phyloP scores from a whole-genome alignment of 2,113 vertebrate species.

The Rostratula benghalensis region DNA sequence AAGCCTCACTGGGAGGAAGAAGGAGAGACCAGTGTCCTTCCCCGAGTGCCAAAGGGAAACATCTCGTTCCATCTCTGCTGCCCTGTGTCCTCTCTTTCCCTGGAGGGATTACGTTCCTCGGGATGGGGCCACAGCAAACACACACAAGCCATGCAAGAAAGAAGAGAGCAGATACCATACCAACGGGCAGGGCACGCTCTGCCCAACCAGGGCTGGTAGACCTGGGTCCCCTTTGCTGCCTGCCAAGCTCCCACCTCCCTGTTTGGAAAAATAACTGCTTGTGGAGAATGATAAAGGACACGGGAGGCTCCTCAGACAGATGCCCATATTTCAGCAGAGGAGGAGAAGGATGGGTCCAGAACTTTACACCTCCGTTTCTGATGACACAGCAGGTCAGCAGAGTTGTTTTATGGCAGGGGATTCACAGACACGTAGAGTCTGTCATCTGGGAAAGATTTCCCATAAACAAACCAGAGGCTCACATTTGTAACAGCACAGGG shows the following conservation, averaged over 20 bases:
- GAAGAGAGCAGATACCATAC: constrained; percentile 75
- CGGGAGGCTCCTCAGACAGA: background rate
- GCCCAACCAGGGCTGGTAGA: constrained; percentile 66
- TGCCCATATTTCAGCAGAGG: background rate
- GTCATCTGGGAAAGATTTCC: constrained; percentile 18
- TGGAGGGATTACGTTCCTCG: background rate
- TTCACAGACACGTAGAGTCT: background rate
- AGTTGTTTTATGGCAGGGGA: background rate
- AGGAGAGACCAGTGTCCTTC: background rate
- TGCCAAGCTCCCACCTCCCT: constrained; percentile 60
- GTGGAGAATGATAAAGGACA: constrained; percentile 17
- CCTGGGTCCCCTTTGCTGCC: constrained; percentile 67
- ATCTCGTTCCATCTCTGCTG: background rate
- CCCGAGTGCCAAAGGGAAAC: background rate
- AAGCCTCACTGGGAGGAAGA: background rate
- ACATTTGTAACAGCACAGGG: background rate
- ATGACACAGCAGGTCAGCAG: background rate
- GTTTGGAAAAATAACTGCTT: constrained; percentile 74
- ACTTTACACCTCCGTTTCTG: background rate
- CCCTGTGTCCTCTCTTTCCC: background rate
- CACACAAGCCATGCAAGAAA: constrained; percentile 27
- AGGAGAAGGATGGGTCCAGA: background rate
- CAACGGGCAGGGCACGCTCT: constrained; percentile 78
- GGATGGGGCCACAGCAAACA: background rate
- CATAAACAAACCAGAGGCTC: background rate